phyloP scores from a whole-genome alignment of 2,888 invertebrate species.

The Amblyjoppa fuscipennis region DNA sequence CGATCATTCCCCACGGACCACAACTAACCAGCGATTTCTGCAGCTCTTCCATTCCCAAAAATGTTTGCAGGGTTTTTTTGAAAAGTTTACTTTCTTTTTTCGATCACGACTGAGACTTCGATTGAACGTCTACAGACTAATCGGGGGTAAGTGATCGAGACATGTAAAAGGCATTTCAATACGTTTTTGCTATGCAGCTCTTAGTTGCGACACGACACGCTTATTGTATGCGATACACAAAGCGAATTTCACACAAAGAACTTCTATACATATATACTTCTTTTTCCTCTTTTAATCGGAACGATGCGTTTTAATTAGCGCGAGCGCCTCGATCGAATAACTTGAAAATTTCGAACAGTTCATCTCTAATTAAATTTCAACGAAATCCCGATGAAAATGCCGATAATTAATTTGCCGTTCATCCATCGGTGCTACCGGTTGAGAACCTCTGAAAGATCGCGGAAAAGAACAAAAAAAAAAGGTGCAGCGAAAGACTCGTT shows the following conservation, averaged over 20 bases:
- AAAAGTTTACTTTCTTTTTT: background rate
- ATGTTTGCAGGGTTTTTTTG: background rate
- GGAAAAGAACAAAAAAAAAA: conserved; percentile 19
- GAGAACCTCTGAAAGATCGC: conserved; percentile 59
- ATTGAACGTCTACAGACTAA: background rate
- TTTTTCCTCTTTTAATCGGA: background rate
- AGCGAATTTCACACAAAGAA: background rate
- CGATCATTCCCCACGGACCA: conserved; percentile 36
- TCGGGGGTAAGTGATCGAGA: background rate
- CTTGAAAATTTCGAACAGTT: background rate
- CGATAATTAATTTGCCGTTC: background rate
- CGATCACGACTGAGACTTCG: background rate
- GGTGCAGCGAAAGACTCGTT: conserved; percentile 35
- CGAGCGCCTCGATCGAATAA: background rate
- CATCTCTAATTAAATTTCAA: background rate
- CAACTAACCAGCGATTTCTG: background rate
- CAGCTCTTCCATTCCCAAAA: conserved; percentile 22
- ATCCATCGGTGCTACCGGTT: background rate
- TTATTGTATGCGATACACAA: background rate
- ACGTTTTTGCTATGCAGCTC: background rate
- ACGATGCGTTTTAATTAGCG: background rate
- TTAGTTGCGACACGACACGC: too few relatives aligned
- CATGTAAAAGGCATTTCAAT: background rate
- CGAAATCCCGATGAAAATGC: background rate
- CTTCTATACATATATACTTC: background rate